phyloP scores from a whole-genome alignment of 1,140 invertebrate species.

The Planococcus citri region DNA sequence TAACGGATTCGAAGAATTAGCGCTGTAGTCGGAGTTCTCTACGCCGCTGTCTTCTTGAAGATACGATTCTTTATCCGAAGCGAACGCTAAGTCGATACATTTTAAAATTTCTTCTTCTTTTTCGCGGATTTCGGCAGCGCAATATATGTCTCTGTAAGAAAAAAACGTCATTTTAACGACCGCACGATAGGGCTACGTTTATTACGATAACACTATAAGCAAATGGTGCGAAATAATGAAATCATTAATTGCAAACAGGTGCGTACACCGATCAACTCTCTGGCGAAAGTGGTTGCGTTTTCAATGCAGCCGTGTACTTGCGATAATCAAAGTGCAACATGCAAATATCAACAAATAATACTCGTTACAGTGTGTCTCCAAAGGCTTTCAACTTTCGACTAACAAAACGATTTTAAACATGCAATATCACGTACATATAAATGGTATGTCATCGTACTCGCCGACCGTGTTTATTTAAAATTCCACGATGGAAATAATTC shows the following conservation, averaged over 20 bases:
- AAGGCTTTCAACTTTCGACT: too few relatives aligned
- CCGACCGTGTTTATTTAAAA: too few relatives aligned
- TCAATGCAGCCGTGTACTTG: neutral
- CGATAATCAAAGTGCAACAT: neutral
- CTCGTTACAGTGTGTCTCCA: too few relatives aligned
- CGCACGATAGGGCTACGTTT: neutral
- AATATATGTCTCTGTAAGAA: slow-evolving; percentile 1
- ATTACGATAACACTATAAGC: neutral
- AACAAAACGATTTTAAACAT: too few relatives aligned
- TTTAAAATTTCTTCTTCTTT: slow-evolving; percentile 12
- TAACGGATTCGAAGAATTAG: neutral
- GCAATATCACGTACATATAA: too few relatives aligned
- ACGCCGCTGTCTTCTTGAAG: neutral
- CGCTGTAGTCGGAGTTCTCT: neutral
- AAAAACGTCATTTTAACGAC: neutral
- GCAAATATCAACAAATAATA: too few relatives aligned
- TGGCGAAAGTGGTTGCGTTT: too few relatives aligned
- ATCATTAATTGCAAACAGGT: too few relatives aligned
- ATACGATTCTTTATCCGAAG: neutral
- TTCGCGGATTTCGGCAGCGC: neutral
- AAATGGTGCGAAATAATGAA: neutral
- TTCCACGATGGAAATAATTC: too few relatives aligned
- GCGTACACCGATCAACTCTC: too few relatives aligned
- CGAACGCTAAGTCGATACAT: neutral
- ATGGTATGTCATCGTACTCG: too few relatives aligned